These are phyloP conservation scores for Agelas oroides DNA, from an alignment of 37 sponge, comb jelly and placozoan genomes.

Conservation along the genomic window DNA sequence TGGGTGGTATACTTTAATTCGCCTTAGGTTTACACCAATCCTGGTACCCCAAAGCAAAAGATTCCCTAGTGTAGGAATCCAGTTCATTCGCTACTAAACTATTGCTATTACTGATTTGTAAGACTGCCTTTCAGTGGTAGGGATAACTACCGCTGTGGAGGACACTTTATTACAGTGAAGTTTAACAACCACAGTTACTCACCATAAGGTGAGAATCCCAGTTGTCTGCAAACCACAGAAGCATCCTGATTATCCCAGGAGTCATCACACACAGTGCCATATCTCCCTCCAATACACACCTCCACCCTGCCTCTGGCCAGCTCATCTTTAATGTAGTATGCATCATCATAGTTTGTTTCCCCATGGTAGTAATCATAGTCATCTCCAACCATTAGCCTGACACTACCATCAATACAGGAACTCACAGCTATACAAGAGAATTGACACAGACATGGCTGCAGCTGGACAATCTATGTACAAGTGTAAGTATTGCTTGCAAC, in stretches of 20 bases:
- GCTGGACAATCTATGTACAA: no score
- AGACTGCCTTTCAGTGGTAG: no score
- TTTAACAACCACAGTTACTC: not conserved
- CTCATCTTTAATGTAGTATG: slow-evolving; percentile 16
- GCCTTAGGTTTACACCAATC: no score
- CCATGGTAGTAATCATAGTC: slow-evolving; percentile 29
- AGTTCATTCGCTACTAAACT: no score
- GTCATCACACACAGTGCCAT: slow-evolving; percentile 19
- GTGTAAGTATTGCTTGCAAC: no score
- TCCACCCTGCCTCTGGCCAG: slow-evolving; percentile 43
- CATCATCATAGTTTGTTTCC: slow-evolving; percentile 3
- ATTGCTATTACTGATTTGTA: no score
- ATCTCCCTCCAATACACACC: slow-evolving; percentile 27
- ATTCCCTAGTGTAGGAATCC: no score
- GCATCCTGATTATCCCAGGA: slow-evolving; percentile 25
- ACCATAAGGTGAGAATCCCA: slow-evolving; percentile 46
- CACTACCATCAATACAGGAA: slow-evolving; percentile 34
- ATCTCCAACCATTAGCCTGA: slow-evolving; percentile 65
- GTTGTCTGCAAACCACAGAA: slow-evolving; percentile 28
- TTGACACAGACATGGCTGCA: no score
- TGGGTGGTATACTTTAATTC: no score
- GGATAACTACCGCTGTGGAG: not conserved
- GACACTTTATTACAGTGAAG: no score
- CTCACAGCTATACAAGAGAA: not conserved
- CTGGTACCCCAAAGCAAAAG: no score